Percentiles rank a stretch among this genome's conserved stretches.
Conservation (phyloP, 2,888 invertebrate species). For the Spilosoma lubricipeda region DNA sequence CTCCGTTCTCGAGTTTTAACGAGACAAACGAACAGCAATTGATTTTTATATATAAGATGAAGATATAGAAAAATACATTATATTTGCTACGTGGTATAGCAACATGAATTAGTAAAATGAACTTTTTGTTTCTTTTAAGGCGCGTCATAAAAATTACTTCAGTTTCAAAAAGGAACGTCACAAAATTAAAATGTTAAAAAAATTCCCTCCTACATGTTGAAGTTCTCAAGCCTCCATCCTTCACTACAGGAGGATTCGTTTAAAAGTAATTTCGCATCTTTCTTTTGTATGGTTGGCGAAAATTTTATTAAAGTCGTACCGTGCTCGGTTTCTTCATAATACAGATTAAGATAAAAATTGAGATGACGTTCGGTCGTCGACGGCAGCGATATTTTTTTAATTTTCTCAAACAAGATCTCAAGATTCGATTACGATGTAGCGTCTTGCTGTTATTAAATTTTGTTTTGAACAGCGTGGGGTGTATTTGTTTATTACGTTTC, state of each 20-base stretch:
- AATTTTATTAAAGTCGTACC: constrained; percentile 69
- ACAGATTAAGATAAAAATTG: constrained; percentile 83
- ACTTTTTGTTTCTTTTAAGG: too few relatives aligned
- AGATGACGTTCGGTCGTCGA: constrained; percentile 75
- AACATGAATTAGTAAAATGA: too few relatives aligned
- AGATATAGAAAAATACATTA: neutral
- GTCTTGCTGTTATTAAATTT: constrained; percentile 77
- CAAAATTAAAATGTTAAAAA: constrained; percentile 32
- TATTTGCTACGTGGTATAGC: too few relatives aligned
- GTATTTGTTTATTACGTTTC: constrained; percentile 57
- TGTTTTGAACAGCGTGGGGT: constrained; percentile 60
- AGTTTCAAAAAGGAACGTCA: constrained; percentile 1
- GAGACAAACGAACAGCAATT: too few relatives aligned
- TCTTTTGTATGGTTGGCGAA: constrained; percentile 60
- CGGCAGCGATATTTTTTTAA: constrained; percentile 81
- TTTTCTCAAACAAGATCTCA: constrained; percentile 80
- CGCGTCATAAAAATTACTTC: constrained; percentile 12
- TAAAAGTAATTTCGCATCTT: constrained; percentile 63
- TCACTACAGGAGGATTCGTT: constrained; percentile 45
- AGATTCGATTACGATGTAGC: constrained; percentile 79
- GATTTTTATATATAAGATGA: too few relatives aligned
- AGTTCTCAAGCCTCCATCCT: constrained; percentile 28
- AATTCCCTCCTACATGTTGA: constrained; percentile 27
- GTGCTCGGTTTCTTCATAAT: constrained; percentile 74
- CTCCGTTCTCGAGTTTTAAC: too few relatives aligned